Evolutionary conservation across 2,113 vertebrate species (phyloP).

Genomic region (Pituophis catenifer): DNA sequence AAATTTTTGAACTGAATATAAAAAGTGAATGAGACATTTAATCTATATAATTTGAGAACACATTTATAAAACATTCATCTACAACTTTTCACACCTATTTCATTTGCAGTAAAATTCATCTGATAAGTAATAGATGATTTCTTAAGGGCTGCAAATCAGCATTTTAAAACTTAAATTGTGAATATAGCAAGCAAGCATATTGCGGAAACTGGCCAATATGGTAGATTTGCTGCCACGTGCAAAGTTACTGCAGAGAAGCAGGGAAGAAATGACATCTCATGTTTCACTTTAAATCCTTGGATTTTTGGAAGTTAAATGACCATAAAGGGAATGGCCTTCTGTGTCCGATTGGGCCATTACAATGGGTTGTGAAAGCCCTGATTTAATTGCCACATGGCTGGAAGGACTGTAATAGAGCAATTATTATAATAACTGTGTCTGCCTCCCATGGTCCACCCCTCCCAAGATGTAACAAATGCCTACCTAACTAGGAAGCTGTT

Average conservation of each 20-base stretch:
- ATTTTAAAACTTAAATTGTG: not conserved
- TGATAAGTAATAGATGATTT: not conserved
- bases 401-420: conserved; percentile 17
- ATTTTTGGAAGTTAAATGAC: not conserved
- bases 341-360: fast-evolving
- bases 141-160: not conserved
- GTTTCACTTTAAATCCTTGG: not conserved
- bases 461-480: conserved; percentile 23
- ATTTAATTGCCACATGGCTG: not conserved
- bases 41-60: not conserved
- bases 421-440: not conserved
- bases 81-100: not conserved
- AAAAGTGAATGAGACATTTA: conserved; percentile 32
- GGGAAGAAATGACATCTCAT: not conserved
- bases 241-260: not conserved
- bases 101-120: not conserved
- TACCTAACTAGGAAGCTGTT: not conserved
- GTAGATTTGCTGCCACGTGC: not conserved
- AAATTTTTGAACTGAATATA: conserved; percentile 37
- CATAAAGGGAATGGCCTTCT: not conserved
- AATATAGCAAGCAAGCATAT: not conserved
- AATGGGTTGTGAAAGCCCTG: not conserved
- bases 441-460: not conserved
- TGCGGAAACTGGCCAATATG: not conserved
- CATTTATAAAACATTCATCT: not conserved